Evolutionary conservation across 2,888 invertebrate genomes (phyloP).

Genomic region (Oegoconia quadripuncta): DNA sequence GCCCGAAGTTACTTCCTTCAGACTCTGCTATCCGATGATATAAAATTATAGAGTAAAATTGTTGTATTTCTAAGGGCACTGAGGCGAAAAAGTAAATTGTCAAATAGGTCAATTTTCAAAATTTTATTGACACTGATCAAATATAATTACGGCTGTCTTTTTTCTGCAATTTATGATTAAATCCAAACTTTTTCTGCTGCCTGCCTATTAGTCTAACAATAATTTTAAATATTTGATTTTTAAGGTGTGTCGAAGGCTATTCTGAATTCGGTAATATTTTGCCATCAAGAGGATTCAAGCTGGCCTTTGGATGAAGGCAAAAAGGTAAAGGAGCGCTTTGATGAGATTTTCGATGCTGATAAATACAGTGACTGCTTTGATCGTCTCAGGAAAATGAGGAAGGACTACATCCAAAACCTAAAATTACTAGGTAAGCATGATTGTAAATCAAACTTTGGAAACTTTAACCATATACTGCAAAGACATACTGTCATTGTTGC

Average conservation of each 20-base stretch:
- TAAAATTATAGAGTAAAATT: too few species aligned
- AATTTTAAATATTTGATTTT: constrained; percentile 35
- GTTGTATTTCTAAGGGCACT: too few species aligned
- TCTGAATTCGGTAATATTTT: constrained; percentile 97
- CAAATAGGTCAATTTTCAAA: too few species aligned
- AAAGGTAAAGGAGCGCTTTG: constrained; percentile 96
- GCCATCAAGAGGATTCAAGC: constrained; percentile 98
- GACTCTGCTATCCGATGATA: too few species aligned
- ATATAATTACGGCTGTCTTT: too few species aligned
- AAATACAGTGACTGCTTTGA: constrained; percentile 95
- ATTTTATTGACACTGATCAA: too few species aligned
- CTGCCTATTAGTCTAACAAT: not conserved
- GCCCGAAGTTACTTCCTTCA: too few species aligned
- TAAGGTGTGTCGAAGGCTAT: constrained; percentile 96
- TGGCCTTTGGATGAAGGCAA: constrained; percentile 98
- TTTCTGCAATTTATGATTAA: too few species aligned
- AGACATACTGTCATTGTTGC: too few species aligned
- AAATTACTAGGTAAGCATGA: constrained; percentile 73
- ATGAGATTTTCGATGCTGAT: constrained; percentile 97
- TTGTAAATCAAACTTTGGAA: not conserved
- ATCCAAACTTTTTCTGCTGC: not conserved
- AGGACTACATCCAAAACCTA: constrained; percentile 73
- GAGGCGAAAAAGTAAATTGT: too few species aligned
- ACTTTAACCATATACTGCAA: too few species aligned
- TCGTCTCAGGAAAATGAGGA: constrained; percentile 82